Evolutionary conservation across 2,113 vertebrate species (phyloP), one percentile per base, ranked within the genome.

Genomic region (Dicentrarchus labrax): DNA sequence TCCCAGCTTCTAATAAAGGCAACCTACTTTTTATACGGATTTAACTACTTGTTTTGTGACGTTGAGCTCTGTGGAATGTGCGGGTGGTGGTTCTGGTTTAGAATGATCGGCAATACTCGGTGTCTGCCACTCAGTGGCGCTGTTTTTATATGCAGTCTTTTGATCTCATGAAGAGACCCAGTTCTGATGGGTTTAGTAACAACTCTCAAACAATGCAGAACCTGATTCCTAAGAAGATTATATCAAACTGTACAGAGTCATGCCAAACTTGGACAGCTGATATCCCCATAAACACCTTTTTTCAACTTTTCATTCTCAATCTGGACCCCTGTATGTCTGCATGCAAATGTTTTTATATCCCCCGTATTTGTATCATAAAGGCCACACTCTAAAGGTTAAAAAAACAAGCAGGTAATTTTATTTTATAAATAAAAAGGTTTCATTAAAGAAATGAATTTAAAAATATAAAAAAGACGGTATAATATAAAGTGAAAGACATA

Each of bases 1-100:
- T 93, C 87, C 92, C 94, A 91, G 93, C 93, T 94, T 94, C 94
- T 93, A 95, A 95, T 95, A 95, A 95, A 95, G 92, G 93, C 94
- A 93, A 94, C 91, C 94, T 94, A 94, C 92, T 95, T 94, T 95
- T 95, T 93, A 90, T 94, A 95, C 75, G 76, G 91, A 90, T 94
- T 93, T 86, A 95, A 90, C 89, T 93, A 91, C 81, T 90, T 87
- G 91, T 90, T 92, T 93, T 94, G 85, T 93, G 88, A 66, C 85
- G 22, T 93, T 82, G 38, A 87, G 85, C 81, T 89, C 41, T 88
- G 76, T 80, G 77, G 39, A 36, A 56, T 76, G 59, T 65, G 2
- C 47, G 17, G 54, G 21, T 74, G 68, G 45, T n/a, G 48, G 51
- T 13, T 57, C 39, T 48, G 48, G 16, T 65, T 19, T 57, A 7